A percentile compares a stretch with the other conserved stretches of the same genome.
Conservation (phyloP, 2,113 vertebrate species). For the Nesoenas mayeri region DNA sequence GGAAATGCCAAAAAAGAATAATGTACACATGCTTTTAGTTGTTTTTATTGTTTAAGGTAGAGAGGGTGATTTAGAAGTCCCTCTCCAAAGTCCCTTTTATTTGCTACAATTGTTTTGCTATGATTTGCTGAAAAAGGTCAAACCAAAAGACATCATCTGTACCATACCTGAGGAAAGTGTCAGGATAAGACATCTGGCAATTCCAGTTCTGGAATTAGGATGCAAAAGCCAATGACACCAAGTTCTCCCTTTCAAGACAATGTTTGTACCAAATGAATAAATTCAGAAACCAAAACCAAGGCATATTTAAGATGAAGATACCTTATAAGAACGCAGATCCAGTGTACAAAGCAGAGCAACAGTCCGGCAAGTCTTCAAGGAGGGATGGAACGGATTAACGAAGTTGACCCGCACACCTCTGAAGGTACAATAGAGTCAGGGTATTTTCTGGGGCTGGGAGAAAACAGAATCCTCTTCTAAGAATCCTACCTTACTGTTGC, state of each 20-base stretch:
- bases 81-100: not conserved
- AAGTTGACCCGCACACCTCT: not conserved
- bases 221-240: not conserved
- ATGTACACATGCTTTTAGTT: not conserved
- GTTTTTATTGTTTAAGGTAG: not conserved
- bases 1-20: not conserved
- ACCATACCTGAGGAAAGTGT: not conserved
- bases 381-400: not conserved
- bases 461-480: not conserved
- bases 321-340: not conserved
- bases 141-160: not conserved
- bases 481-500: not conserved
- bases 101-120: not conserved
- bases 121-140: not conserved
- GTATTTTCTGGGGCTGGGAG: not conserved
- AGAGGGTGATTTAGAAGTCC: not conserved
- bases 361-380: not conserved
- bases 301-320: not conserved
- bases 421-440: not conserved
- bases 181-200: not conserved
- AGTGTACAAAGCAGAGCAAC: not conserved
- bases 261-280: not conserved
- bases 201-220: not conserved
- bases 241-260: not conserved
- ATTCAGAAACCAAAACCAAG: not conserved